Evolutionary conservation across 2,797 vertebrate species (phyloP).

Genomic region (Onychomys leucogaster): DNA sequence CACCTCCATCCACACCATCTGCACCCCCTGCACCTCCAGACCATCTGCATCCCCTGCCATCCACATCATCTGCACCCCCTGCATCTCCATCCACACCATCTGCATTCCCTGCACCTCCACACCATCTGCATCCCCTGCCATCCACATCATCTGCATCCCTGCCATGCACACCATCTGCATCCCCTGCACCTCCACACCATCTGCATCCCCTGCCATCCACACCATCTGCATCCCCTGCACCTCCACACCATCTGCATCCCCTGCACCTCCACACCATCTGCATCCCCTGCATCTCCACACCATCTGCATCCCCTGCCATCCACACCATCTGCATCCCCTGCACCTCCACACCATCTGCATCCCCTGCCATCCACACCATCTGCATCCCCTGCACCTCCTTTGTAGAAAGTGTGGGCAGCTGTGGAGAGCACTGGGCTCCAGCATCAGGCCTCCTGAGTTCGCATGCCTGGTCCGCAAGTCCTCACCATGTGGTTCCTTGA

Average conservation of each 20-base stretch:
- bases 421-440: background rate
- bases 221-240: background rate
- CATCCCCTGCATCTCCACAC: background rate
- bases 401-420: fast-evolving
- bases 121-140: background rate
- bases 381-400: background rate
- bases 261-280: background rate
- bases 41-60: too few relatives aligned
- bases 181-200: too few relatives aligned
- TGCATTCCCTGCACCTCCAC: background rate
- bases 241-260: background rate
- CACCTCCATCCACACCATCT: background rate
- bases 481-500: background rate
- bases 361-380: background rate
- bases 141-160: background rate
- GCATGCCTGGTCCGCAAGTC: background rate
- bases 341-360: too few relatives aligned
- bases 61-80: background rate
- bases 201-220: background rate
- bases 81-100: background rate
- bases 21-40: background rate
- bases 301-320: background rate
- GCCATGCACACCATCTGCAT: background rate
- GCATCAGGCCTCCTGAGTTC: too few relatives aligned
- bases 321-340: background rate